Evolutionary conservation across 1,140 invertebrate species (phyloP), one percentile per base, ranked within the genome.

Genomic region (Epicauta chinensis): DNA sequence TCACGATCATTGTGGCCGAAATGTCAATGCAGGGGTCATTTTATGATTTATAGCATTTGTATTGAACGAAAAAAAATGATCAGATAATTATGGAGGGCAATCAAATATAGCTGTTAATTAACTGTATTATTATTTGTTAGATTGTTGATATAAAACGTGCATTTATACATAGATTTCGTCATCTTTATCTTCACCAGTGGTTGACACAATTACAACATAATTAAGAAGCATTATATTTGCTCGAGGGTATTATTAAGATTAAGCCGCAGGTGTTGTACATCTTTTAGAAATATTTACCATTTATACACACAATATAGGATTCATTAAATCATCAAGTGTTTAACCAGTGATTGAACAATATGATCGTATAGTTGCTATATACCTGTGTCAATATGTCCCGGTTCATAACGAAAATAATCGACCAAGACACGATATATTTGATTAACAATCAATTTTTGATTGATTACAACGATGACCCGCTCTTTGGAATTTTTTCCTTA

Each of bases 171-270:
- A 0, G 23, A 32, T 47, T 47, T 47, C 45, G 45, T 47, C 45
- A 47, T 37, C 45, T 23, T 47, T 47, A 47, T 47, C 45, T 47
- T 23, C 23, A 23, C 4, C 45, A 35, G 34, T 38, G 45, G 45
- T 47, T 47, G 45, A 47, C 45, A 47, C 45, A 47, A 37, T 47
- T 47, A 38, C 45, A 23, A 47, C 45, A 47, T 47, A 37, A 47
- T 47, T 47, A 47, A 47, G 45, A 23, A 37, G 45, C 45, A 38
- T 23, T 38, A 38, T 47, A 38, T 47, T 47, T 47, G 45, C 45
- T 37, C 16, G 14, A 37, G 45, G 45, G 29, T 46, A 35, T 35
- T 46, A 35, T 46, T 35, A 35, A 13, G 23, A 14, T 46, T 46
- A 46, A 13, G 41, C 12, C 23, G 23, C 23, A 23, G 23, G 23